These are phyloP conservation scores for Phyto melanocephala DNA, from an alignment of 2,888 invertebrate genomes.

Conservation along the genomic window DNA sequence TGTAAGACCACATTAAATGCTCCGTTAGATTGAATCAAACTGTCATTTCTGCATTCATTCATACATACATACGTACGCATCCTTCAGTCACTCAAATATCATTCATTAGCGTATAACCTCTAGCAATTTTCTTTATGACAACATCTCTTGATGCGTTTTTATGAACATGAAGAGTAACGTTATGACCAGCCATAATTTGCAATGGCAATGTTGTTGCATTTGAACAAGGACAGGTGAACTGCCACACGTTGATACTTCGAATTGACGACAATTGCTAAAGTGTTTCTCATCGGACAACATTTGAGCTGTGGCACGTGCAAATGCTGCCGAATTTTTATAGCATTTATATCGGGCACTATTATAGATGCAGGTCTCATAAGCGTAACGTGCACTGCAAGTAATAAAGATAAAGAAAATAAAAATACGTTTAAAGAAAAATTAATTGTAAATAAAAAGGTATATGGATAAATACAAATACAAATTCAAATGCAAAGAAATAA, in stretches of 20 bases:
- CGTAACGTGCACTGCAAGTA: conserved; percentile 75
- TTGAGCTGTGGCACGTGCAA: conserved; percentile 77
- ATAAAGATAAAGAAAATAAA: not conserved
- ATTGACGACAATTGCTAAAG: conserved; percentile 75
- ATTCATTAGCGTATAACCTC: not conserved
- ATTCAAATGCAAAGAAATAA: not conserved
- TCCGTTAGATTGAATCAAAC: not conserved
- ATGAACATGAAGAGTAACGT: conserved; percentile 37
- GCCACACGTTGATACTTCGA: conserved; percentile 73
- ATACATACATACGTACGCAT: not conserved
- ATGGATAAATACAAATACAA: not conserved
- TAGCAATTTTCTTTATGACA: conserved; percentile 7
- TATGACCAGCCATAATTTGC: conserved; percentile 38
- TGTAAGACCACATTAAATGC: not conserved
- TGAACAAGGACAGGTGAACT: not conserved
- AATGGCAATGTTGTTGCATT: conserved; percentile 1
- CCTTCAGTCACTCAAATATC: not conserved
- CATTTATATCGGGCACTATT: conserved; percentile 78
- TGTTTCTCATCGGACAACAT: conserved; percentile 78
- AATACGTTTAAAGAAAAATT: no score
- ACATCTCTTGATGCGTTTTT: conserved; percentile 1
- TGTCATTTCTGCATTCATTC: no score
- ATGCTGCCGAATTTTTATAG: conserved; percentile 76
- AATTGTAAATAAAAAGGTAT: not conserved
- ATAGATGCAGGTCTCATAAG: conserved; percentile 78